Conservation (phyloP, 2,888 invertebrate species). For the Archips xylosteana region DNA sequence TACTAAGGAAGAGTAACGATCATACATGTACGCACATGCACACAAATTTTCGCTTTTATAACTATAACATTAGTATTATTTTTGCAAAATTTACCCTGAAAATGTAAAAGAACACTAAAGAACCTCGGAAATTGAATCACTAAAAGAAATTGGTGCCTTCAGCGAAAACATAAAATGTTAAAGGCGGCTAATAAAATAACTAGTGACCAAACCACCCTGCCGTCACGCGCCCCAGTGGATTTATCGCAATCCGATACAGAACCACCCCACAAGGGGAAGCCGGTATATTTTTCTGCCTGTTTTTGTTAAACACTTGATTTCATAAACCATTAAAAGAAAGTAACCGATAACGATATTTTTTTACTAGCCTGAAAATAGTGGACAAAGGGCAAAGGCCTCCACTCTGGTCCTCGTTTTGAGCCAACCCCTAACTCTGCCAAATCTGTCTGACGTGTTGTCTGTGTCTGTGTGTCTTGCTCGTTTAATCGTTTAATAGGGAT, state of each 20-base stretch:
- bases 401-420: too few species aligned
- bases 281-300: slow-evolving; percentile 30
- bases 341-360: background rate
- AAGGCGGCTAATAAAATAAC: slow-evolving; percentile 49
- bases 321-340: slow-evolving; percentile 31
- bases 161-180: slow-evolving; percentile 47
- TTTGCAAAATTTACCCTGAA: background rate
- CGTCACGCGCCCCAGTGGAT: slow-evolving; percentile 56
- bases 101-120: background rate
- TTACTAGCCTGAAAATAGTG: too few species aligned
- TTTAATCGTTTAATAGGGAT: too few species aligned
- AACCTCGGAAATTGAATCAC: slow-evolving; percentile 1
- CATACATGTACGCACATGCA: too few species aligned
- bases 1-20: too few species aligned
- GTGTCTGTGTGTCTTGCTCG: too few species aligned
- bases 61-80: background rate
- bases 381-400: too few species aligned
- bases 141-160: slow-evolving; percentile 1
- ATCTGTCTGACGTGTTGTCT: too few species aligned
- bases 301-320: slow-evolving; percentile 33
- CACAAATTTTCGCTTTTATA: too few species aligned
- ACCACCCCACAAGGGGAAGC: slow-evolving; percentile 33
- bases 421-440: too few species aligned
- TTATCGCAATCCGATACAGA: slow-evolving; percentile 78
- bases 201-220: slow-evolving; percentile 52